Conservation (phyloP, 2,113 vertebrate species). For the Thalassoma bifasciatum region DNA sequence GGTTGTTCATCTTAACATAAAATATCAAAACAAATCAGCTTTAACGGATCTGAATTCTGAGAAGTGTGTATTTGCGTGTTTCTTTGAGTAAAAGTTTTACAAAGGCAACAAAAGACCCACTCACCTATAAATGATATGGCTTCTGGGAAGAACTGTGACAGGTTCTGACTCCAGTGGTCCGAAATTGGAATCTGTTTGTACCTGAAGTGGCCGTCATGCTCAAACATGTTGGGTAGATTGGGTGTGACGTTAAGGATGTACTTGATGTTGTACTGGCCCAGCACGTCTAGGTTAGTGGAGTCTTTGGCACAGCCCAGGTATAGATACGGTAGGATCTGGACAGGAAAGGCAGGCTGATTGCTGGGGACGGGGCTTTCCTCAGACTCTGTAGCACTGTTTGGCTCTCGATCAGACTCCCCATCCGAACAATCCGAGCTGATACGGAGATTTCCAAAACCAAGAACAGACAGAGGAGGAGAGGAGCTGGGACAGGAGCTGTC, state of each 20-base stretch:
- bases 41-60: not conserved
- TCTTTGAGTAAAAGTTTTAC: not conserved
- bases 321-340: slow-evolving; percentile 92
- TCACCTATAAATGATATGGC: slow-evolving; percentile 92
- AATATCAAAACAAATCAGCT: too few species aligned
- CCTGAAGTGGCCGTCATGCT: slow-evolving; percentile 88
- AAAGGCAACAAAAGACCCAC: slow-evolving; percentile 43
- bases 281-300: slow-evolving; percentile 87
- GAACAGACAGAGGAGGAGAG: slow-evolving; percentile 82
- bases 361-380: slow-evolving; percentile 85
- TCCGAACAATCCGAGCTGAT: slow-evolving; percentile 88
- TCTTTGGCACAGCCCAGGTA: slow-evolving; percentile 91
- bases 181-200: slow-evolving; percentile 95
- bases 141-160: slow-evolving; percentile 92
- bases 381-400: slow-evolving; percentile 83
- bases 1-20: not conserved
- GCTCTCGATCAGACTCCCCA: slow-evolving; percentile 86
- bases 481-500: slow-evolving; percentile 81
- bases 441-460: slow-evolving; percentile 88
- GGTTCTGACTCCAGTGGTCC: slow-evolving; percentile 92
- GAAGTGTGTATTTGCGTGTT: not conserved
- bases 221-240: slow-evolving; percentile 91
- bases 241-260: slow-evolving; percentile 93
- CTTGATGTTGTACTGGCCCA: slow-evolving; percentile 88
- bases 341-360: slow-evolving; percentile 86